phyloP scores from a whole-genome alignment of 2,888 invertebrate species.

The Drosophila neonasuta region DNA sequence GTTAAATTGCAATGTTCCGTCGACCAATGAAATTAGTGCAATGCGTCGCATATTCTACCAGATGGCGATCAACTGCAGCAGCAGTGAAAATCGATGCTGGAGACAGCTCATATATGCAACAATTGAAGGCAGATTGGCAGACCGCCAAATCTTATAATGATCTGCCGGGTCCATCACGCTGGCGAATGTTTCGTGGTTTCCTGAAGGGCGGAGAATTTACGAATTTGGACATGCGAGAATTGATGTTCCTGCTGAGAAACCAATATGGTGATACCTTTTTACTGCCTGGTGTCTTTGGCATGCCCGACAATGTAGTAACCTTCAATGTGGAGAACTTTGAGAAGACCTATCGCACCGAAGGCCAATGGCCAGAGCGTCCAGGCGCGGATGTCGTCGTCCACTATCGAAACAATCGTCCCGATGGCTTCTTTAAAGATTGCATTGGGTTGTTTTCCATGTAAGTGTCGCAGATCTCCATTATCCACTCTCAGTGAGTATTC shows the following conservation, averaged over 20 bases:
- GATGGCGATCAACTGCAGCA: constrained; percentile 23
- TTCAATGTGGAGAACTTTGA: constrained; percentile 84
- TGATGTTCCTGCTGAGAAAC: constrained; percentile 50
- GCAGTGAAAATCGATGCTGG: constrained; percentile 4
- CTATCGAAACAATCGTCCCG: constrained; percentile 76
- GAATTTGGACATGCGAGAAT: constrained; percentile 27
- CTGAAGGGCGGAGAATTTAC: constrained; percentile 43
- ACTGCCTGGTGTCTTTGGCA: constrained; percentile 80
- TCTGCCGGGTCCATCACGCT: constrained; percentile 72
- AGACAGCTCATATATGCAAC: constrained; percentile 34
- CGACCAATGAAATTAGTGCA: neutral
- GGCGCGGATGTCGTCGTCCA: constrained; percentile 79
- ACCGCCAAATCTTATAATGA: constrained; percentile 59
- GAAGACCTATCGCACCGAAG: constrained; percentile 82
- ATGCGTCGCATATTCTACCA: neutral
- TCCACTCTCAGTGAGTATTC: neutral
- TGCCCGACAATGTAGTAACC: constrained; percentile 79
- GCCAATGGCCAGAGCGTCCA: constrained; percentile 82
- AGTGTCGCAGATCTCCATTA: neutral
- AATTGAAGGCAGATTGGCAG: constrained; percentile 60
- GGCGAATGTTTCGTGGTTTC: constrained; percentile 64
- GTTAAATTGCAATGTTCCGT: constrained; percentile 12
- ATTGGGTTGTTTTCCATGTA: constrained; percentile 35
- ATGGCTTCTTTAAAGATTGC: constrained; percentile 47
- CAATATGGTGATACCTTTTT: constrained; percentile 81